Evolutionary conservation across 2,113 vertebrate species (phyloP), one percentile per base, ranked within the genome.

Genomic region (Leuciscus idus): DNA sequence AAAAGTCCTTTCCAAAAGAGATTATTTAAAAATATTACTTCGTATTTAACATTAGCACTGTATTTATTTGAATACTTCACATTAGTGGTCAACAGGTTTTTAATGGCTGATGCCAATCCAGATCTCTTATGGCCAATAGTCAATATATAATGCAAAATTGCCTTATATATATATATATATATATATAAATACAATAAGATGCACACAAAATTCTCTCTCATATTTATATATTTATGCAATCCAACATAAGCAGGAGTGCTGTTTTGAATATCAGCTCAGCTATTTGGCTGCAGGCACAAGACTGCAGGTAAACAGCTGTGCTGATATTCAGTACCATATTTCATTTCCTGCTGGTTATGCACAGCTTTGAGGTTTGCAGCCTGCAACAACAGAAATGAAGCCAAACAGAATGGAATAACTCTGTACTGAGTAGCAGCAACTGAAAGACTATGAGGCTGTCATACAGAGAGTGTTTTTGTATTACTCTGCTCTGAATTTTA

Each of bases 261-360:
- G 7, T 36, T 70, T 36, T 70, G 17, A 70, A 70, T 36, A 70
- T 70, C 30, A 70, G 7, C 30, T 36, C 17, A 9, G 21, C 30
- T 9, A 73, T 13, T 46, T 73, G 21, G 21, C 21, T 4, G 1
- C 21, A 73, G 70, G 21, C 21, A 46, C 70, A 46, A 46, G 21
- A 46, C 70, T 73, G 70, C 23, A 73, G 36, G 70, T 46, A 73
- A 68, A 46, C 4, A 73, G 11, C 11, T 73, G 39, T 13, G 70
- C 21, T 73, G 70, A 73, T 73, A 73, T 73, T 43, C 21, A 13
- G 39, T 3, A 13, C 11, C 11, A 23, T 3, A 46, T 46, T 73
- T 73, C 1, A 73, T 73, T 73, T 73, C 70, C 39, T 73, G 70
- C 70, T 43, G 76, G n/a, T 78, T 36, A 59, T 39, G 33, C 30